Base-by-base conservation (phyloP, 2,113 vertebrate genomes). In the Eidolon helvum region DNA sequence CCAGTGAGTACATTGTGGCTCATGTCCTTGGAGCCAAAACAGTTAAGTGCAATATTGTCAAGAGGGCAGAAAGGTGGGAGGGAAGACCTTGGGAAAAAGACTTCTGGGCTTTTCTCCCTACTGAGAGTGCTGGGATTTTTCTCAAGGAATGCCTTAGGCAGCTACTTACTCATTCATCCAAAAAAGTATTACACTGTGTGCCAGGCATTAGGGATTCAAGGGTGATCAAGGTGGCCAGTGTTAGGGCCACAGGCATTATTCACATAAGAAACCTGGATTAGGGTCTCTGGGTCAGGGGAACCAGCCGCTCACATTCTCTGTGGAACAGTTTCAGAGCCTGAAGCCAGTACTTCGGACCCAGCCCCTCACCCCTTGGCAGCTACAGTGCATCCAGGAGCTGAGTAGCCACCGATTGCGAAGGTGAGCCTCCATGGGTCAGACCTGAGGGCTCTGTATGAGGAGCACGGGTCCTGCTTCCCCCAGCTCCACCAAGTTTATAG, bases 1-100 rank as follows among this genome's bases (percentile, higher is more conserved):
- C 99, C 74, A 99, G 99, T 95, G 98, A 99, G 55, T 99, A 99
- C 97, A 99, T 99, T 1, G 97, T 99, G n/a, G 99, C 99, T 40
- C 99, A 99, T 97, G 98, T 99, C 83, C 99, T 99, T 16, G 99
- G 99, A 97, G 99, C 99, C 94, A 99, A 99, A 99, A 99, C 99
- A 97, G 99, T 99, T 99, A 98, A 99, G 99, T 99, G 75, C n/a
- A 4, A 3, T 53, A 10, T 78, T 91, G 6, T 48, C 40, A 50
- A 33, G 48, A 19, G 82, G 57, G n/a, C 6, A 57, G 61, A 74
- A 28, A 38, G 18, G 24, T 26, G 10, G 45, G 19, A 63, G 40
- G 30, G 80, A 66, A 19, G 18, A n/a, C 53, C 22, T 28, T 21
- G 8, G 43, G 78, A 33, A 71, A 88, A 38, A 55, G 33, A 74